Conservation (phyloP, 2,797 vertebrate genomes). For the Sylvilagus floridanus region DNA sequence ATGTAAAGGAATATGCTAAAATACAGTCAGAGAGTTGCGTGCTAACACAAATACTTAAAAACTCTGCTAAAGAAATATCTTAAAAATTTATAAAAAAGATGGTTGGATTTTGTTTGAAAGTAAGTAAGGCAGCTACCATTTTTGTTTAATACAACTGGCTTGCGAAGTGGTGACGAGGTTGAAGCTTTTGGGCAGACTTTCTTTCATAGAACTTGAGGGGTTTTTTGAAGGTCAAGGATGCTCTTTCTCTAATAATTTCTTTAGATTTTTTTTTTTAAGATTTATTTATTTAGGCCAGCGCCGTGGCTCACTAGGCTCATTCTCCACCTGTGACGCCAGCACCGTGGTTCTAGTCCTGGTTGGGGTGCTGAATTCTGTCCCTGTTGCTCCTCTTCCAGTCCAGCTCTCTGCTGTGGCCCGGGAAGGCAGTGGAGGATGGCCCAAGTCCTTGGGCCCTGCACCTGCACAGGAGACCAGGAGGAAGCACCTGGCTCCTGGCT, state of each 20-base stretch:
- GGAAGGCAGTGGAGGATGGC: no score
- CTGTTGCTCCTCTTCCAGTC: no score
- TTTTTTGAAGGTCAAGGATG: slow-evolving; percentile 36
- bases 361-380: no score
- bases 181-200: not conserved
- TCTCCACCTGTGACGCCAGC: not conserved
- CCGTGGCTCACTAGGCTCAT: not conserved
- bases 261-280: not conserved
- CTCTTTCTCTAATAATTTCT: slow-evolving; percentile 26
- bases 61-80: slow-evolving; percentile 9
- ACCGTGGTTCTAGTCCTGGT: no score
- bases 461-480: no score
- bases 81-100: slow-evolving; percentile 48
- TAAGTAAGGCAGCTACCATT: slow-evolving; percentile 47
- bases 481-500: no score
- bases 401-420: no score
- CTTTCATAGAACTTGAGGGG: not conserved
- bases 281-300: not conserved
- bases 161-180: slow-evolving; percentile 1
- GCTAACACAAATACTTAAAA: slow-evolving; percentile 55
- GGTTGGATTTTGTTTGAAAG: slow-evolving; percentile 58
- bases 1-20: not conserved
- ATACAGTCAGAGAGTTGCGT: not conserved
- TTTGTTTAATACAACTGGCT: slow-evolving; percentile 36
- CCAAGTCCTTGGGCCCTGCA: no score